These are phyloP conservation scores for Phocides pigmalion DNA, from an alignment of 1,140 invertebrate genomes.

Conservation along the genomic window DNA sequence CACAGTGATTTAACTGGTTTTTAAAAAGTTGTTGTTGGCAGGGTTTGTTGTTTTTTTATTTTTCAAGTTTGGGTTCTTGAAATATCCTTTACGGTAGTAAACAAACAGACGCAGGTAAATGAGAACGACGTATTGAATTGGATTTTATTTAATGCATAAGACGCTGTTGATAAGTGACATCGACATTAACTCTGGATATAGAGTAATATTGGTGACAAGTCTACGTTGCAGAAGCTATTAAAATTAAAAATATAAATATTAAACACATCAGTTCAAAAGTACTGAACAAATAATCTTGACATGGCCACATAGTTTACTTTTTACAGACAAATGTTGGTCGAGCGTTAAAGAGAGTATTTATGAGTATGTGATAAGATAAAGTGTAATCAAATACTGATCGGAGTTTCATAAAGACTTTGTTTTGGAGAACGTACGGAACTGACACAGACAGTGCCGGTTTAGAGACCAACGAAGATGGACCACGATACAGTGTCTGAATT, in stretches of 20 bases:
- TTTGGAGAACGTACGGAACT: constrained; percentile 32
- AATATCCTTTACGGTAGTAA: not conserved
- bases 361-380: constrained; percentile 61
- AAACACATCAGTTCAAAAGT: too few species aligned
- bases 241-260: constrained; percentile 12
- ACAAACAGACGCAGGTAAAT: too few species aligned
- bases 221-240: not conserved
- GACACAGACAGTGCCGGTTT: constrained; percentile 48
- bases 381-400: constrained; percentile 51
- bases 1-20: constrained; percentile 13
- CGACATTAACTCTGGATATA: too few species aligned
- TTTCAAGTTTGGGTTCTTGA: too few species aligned
- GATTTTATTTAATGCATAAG: too few species aligned
- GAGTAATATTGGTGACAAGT: not conserved
- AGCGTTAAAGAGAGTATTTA: constrained; percentile 38
- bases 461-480: constrained; percentile 55
- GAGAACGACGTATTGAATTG: too few species aligned
- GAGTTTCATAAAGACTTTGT: constrained; percentile 48
- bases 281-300: constrained; percentile 1
- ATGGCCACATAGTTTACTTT: constrained; percentile 11
- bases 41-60: too few species aligned
- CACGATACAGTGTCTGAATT: constrained; percentile 52
- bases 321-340: constrained; percentile 6
- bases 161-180: too few species aligned
- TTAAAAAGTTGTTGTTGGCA: not conserved